Conservation (phyloP, 2,113 vertebrate genomes). For the Dissostichus mawsoni region DNA sequence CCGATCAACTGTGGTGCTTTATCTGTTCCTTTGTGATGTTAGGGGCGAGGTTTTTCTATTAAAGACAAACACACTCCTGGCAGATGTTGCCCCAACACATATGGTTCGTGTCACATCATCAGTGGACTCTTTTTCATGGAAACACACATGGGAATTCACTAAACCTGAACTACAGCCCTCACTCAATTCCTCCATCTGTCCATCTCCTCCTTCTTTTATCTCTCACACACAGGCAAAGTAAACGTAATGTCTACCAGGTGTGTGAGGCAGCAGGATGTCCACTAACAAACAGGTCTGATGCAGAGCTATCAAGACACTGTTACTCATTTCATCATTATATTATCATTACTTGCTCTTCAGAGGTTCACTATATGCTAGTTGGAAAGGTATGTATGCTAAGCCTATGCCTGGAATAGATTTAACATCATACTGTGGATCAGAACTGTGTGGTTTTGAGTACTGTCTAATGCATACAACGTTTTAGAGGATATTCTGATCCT, state of each 20-base stretch:
- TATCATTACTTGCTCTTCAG: slow-evolving; percentile 4
- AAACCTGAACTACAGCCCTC: slow-evolving; percentile 63
- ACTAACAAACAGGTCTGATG: slow-evolving; percentile 37
- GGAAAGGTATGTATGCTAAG: neutral
- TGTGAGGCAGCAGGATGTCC: slow-evolving; percentile 49
- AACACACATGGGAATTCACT: slow-evolving; percentile 66
- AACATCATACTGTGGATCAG: neutral
- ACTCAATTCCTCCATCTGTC: slow-evolving; percentile 66
- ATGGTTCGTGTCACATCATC: slow-evolving; percentile 74
- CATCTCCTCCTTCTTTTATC: slow-evolving; percentile 65
- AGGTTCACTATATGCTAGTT: neutral
- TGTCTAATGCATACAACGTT: neutral
- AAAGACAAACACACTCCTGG: slow-evolving; percentile 27
- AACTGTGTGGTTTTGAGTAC: too few species aligned
- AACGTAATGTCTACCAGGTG: slow-evolving; percentile 72
- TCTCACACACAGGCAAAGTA: slow-evolving; percentile 34
- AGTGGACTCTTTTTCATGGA: slow-evolving; percentile 53
- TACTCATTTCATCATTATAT: slow-evolving; percentile 14
- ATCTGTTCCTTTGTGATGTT: slow-evolving; percentile 44
- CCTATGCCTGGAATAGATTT: neutral
- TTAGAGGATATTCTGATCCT: neutral
- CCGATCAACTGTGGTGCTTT: neutral
- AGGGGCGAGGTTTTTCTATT: neutral
- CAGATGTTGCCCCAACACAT: slow-evolving; percentile 69
- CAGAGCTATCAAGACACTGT: slow-evolving; percentile 28